Evolutionary conservation across 2,797 vertebrate genomes (phyloP), one percentile per base, ranked within the genome.

Genomic region (Oryzias sinensis): DNA sequence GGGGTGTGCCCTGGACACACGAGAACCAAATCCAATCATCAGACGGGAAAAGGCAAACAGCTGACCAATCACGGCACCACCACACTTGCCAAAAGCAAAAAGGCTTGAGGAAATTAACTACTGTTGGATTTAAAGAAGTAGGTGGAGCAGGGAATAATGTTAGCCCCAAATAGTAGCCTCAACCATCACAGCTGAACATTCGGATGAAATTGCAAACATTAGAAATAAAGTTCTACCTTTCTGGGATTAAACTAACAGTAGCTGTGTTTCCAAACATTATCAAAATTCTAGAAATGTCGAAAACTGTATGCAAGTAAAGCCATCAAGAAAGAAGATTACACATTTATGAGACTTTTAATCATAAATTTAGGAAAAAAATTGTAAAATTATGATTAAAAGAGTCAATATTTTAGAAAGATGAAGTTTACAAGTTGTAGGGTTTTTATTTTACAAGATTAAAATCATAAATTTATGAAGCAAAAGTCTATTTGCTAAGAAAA

Each of bases 11-110:
- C 70, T 47, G 79, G 84, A 87, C 85, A 90, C 86, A 84, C 62
- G 82, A 89, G 85, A 88, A 82, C 71, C 74, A 88, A 89, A 90
- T 85, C 86, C 86, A 90, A 89, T 90, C 87, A 83, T 71, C 73
- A 77, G 77, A 79, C 80, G 76, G 83, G 83, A 88, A 87, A 22
- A 85, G 77, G 73, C 81, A 71, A 68, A 76, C 84, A 86, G 82
- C 88, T 88, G 89, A 93, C 89, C 89, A 88, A 87, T 91, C 81
- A 85, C 67, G 72, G 86, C 74, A 74, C 69, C 68, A 76, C 77
- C 77, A 77, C 44, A n/a, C 65, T 13, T 66, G 77, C 85, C 79
- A 89, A 89, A 86, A 56, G 3, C 74, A 67, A 86, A 82, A 70
- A 75, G 77, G 82, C 80, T 62, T 43, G 67, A 85, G 85, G 82